Base-by-base conservation (phyloP, 2,113 vertebrate genomes). In the Cygnus atratus region DNA sequence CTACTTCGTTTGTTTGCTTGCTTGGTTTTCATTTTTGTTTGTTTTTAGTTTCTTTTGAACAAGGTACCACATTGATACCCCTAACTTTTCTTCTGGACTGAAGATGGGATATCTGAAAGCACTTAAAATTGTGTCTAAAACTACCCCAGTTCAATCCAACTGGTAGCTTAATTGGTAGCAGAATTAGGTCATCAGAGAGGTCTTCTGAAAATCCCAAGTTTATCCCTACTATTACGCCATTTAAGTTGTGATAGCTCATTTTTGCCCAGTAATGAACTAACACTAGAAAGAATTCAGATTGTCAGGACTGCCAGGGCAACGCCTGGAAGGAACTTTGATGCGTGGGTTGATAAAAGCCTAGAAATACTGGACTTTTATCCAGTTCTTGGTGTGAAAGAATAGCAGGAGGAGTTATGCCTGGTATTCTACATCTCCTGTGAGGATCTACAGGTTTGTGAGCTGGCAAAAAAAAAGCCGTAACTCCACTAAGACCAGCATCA, bases 31-130 rank as follows among this genome's bases (percentile, higher is more conserved):
- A 83, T 74, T 37, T 71, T 37, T 71, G 25, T 71, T 52, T 71
- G 25, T 48, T 25, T 43, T 26, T 39, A 26, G 21, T 65, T 90
- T 87, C 13, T 87, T 92, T 92, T 85, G 58, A 91, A 87, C 52
- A 84, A 54, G 6, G 28, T 24, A 75, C 18, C 25, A 63, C 46
- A 71, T 3, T 1, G 3, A 76, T 74, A 93, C 16, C 20, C 21
- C 11, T 52, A 68, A 65, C 10, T 82, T 54, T 83, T 84, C 39
- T 68, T 74, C 65, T 71, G 43, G 44, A 72, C 4, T 57, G 79
- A 46, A 20, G 62, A 65, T 33, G 21, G 44, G 44, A 90, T 71
- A 85, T 85, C 37, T 91, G 63, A 86, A 89, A 82, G 29, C 7
- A 25, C 16, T 77, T 91, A 25, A 77, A 54, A 28, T 21, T 19